Evolutionary conservation across 2,797 vertebrate genomes (phyloP).

Genomic region (Graptemys geographica): DNA sequence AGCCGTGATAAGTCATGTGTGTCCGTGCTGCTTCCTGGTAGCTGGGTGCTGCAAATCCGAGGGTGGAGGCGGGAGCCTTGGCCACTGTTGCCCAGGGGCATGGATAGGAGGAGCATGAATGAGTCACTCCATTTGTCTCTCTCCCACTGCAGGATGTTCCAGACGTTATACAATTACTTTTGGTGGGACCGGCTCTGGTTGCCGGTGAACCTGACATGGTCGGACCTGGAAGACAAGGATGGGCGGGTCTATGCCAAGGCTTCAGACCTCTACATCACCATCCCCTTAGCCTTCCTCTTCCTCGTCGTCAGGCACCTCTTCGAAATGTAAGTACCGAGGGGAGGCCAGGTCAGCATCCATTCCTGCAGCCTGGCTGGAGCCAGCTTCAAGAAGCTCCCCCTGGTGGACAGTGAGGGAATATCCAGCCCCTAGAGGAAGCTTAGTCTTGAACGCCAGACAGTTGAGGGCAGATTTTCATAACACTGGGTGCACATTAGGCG

Average conservation of each 20-base stretch:
- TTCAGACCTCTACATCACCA: conserved; percentile 88
- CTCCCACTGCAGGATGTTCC: conserved; percentile 86
- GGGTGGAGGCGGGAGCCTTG: background rate
- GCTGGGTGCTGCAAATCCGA: background rate
- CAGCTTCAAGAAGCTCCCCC: background rate
- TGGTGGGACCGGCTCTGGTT: conserved; percentile 97
- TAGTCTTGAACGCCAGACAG: background rate
- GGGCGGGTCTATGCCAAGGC: conserved; percentile 91
- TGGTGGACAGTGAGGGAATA: background rate
- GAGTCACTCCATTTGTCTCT: background rate
- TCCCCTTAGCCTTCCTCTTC: conserved; percentile 93
- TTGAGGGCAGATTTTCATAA: conserved; percentile 34
- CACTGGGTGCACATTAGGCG: background rate
- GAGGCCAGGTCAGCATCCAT: background rate
- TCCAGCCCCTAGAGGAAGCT: background rate
- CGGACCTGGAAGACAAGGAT: conserved; percentile 91
- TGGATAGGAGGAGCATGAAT: background rate
- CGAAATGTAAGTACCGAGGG: conserved; percentile 86
- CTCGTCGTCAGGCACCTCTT: conserved; percentile 91
- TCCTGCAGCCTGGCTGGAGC: background rate
- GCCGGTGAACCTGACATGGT: conserved; percentile 93
- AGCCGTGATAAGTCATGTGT: background rate
- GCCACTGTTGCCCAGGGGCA: background rate
- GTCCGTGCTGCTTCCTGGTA: background rate
- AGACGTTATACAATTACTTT: conserved; percentile 88